A percentile compares a stretch with the other conserved stretches of the same genome.
These are phyloP conservation scores for Mungos mungo DNA, from an alignment of 2,113 vertebrate species.

Conservation along the genomic window DNA sequence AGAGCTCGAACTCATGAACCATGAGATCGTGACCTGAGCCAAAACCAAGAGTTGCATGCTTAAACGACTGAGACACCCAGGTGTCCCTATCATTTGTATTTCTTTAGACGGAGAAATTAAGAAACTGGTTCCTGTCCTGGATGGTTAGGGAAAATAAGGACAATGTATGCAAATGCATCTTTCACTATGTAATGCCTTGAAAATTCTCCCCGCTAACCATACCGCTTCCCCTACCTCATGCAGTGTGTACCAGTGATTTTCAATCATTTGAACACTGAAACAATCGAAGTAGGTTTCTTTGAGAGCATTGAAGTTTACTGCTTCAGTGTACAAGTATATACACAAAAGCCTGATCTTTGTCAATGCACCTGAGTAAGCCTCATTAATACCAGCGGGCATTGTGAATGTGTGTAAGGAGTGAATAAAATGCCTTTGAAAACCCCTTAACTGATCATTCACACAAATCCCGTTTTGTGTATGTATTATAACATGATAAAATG, in stretches of 20 bases:
- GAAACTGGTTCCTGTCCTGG: not conserved
- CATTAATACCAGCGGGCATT: not conserved
- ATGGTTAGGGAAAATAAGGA: not conserved
- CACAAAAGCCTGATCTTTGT: conserved; percentile 42
- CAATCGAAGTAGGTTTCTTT: not conserved
- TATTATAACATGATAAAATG: not conserved
- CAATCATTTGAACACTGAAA: conserved; percentile 2
- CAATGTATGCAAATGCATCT: not conserved
- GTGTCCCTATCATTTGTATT: not conserved
- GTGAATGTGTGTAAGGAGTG: not conserved
- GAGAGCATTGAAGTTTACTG: not conserved
- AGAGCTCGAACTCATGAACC: too few species aligned
- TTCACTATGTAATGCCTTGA: not conserved
- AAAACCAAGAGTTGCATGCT: too few species aligned
- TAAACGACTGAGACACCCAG: too few species aligned
- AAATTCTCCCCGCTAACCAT: not conserved
- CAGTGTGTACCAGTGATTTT: not conserved
- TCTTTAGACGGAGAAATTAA: not conserved
- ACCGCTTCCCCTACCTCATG: not conserved
- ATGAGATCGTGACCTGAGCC: too few species aligned
- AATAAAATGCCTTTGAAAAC: conserved; percentile 48
- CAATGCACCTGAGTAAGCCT: not conserved
- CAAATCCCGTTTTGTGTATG: not conserved
- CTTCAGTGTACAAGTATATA: not conserved
- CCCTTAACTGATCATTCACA: not conserved